These are phyloP conservation scores for Acanthaster planci DNA, from an alignment of 35 echinoderm and acorn worm species.

Conservation along the genomic window DNA sequence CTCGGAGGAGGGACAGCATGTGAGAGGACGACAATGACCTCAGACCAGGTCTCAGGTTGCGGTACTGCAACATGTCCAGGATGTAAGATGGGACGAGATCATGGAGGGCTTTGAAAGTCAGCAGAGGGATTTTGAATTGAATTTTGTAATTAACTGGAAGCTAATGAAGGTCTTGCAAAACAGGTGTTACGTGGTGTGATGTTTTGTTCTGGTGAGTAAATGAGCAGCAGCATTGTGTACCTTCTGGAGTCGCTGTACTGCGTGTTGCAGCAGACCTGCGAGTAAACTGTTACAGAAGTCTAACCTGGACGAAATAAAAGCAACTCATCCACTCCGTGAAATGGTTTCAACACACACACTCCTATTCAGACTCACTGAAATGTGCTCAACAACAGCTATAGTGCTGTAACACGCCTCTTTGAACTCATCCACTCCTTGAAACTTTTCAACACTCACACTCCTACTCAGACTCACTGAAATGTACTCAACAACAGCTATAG, in stretches of 20 bases:
- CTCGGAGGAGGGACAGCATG: neutral
- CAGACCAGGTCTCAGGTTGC: neutral
- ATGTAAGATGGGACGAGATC: conserved; percentile 36
- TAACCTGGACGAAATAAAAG: conserved; percentile 34
- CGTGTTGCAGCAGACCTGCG: conserved; percentile 4
- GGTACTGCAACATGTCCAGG: conserved; percentile 32
- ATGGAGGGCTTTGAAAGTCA: conserved; percentile 45
- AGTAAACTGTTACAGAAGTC: conserved; percentile 62
- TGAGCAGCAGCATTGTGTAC: conserved; percentile 54
- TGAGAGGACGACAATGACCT: conserved; percentile 7
- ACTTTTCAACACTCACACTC: too few relatives aligned
- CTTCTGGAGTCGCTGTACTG: conserved; percentile 37
- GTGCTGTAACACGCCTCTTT: too few relatives aligned
- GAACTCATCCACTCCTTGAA: too few relatives aligned
- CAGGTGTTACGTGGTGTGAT: conserved; percentile 15
- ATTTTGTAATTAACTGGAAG: conserved; percentile 48
- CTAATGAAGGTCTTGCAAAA: conserved; percentile 54
- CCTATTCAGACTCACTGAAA: too few relatives aligned
- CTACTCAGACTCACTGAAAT: too few relatives aligned
- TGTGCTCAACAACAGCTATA: too few relatives aligned
- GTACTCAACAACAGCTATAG: too few relatives aligned
- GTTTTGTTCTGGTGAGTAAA: conserved; percentile 12
- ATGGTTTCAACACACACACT: too few relatives aligned
- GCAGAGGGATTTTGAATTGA: conserved; percentile 40
- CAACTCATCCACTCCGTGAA: too few relatives aligned